Conservation (phyloP, 2,888 invertebrate species). For the Phengaris arion region DNA sequence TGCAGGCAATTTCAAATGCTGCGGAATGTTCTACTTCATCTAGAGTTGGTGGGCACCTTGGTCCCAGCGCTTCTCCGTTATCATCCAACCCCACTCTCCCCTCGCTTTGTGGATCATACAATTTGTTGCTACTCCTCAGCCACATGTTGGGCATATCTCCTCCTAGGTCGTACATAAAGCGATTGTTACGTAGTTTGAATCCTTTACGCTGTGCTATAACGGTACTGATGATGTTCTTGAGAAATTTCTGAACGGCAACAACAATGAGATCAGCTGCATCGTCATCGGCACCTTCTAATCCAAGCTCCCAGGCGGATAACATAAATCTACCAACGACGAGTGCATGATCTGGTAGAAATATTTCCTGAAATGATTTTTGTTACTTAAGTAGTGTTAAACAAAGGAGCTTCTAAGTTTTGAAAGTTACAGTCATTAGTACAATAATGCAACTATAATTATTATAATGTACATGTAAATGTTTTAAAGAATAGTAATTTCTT, state of each 20-base stretch:
- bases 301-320: constrained; percentile 93
- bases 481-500: no score
- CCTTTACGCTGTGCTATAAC: constrained; percentile 90
- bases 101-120: constrained; percentile 82
- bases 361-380: constrained; percentile 74
- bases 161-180: constrained; percentile 90
- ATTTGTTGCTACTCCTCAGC: constrained; percentile 84
- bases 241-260: constrained; percentile 86
- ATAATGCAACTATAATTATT: no score
- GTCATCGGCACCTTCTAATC: constrained; percentile 91
- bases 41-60: constrained; percentile 83
- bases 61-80: constrained; percentile 81
- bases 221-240: constrained; percentile 89
- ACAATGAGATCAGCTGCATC: constrained; percentile 90
- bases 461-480: no score
- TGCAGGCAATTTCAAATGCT: constrained; percentile 86
- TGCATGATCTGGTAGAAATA: constrained; percentile 90
- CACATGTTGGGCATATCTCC: constrained; percentile 89
- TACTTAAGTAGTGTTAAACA: background rate
- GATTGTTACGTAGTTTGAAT: constrained; percentile 85
- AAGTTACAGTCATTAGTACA: no score
- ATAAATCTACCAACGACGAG: constrained; percentile 90
- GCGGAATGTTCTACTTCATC: constrained; percentile 88
- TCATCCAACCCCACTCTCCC: constrained; percentile 80
- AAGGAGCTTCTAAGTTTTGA: no score